Evolutionary conservation across 1,140 invertebrate genomes (phyloP).

Genomic region (Coelopa frigida): DNA sequence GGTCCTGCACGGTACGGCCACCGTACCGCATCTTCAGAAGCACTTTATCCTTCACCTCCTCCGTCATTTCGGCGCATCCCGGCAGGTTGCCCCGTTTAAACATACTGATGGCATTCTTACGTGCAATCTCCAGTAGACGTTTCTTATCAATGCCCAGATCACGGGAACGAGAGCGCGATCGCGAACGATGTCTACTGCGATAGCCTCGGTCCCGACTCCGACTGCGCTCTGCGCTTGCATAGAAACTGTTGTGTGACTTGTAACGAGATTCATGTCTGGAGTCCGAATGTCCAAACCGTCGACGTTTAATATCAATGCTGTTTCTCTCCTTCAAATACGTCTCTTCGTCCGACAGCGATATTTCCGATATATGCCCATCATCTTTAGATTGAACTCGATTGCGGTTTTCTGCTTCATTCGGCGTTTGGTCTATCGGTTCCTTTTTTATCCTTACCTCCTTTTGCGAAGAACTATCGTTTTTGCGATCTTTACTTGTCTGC

Average conservation of each 20-base stretch:
- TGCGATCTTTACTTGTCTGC: constrained; percentile 3
- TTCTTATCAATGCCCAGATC: constrained; percentile 78
- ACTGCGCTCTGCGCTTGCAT: constrained; percentile 16
- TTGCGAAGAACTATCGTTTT: too few species aligned
- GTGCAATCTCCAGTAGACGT: constrained; percentile 83
- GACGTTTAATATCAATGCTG: constrained; percentile 17
- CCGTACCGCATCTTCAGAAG: constrained; percentile 77
- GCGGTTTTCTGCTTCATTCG: constrained; percentile 54
- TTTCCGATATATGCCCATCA: constrained; percentile 42
- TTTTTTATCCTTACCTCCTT: too few species aligned
- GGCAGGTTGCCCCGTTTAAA: constrained; percentile 72
- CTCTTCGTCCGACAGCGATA: constrained; percentile 48
- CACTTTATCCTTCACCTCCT: constrained; percentile 66
- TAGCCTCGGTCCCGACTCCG: constrained; percentile 19
- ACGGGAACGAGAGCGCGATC: constrained; percentile 23
- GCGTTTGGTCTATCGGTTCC: constrained; percentile 52
- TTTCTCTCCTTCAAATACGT: constrained; percentile 44
- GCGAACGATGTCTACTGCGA: constrained; percentile 20
- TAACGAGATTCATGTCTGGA: too few species aligned
- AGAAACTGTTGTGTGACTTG: constrained; percentile 28
- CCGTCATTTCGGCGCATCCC: constrained; percentile 52
- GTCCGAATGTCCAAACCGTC: not conserved
- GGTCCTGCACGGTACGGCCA: constrained; percentile 83
- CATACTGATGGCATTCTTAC: constrained; percentile 79
- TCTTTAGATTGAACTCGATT: constrained; percentile 56